Conservation (phyloP, 2,888 invertebrate genomes). For the Rhingia rostrata region DNA sequence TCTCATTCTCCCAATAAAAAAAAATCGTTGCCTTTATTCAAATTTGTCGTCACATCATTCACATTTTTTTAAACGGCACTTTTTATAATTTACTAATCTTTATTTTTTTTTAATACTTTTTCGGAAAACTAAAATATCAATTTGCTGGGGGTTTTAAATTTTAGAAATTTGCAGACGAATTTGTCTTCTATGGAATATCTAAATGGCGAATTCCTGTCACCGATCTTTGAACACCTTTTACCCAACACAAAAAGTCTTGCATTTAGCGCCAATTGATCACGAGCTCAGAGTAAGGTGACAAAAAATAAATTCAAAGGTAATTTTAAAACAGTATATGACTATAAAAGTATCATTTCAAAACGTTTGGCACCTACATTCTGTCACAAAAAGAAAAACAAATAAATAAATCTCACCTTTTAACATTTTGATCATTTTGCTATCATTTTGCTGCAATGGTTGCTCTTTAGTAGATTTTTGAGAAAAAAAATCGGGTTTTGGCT, state of each 20-base stretch:
- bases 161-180: slow-evolving; percentile 46
- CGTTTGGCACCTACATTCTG: slow-evolving; percentile 20
- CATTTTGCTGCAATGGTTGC: background rate
- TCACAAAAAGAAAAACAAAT: background rate
- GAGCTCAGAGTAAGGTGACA: background rate
- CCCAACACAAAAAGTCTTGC: slow-evolving; percentile 38
- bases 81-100: background rate
- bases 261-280: slow-evolving; percentile 9
- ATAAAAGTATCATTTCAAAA: background rate
- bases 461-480: background rate
- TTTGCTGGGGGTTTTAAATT: slow-evolving; percentile 9
- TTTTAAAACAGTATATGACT: background rate
- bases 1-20: too few species aligned
- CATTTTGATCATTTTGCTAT: slow-evolving; percentile 20
- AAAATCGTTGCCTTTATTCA: background rate
- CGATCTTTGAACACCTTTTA: slow-evolving; percentile 36
- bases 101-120: slow-evolving; percentile 13
- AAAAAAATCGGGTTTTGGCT: background rate
- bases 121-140: slow-evolving; percentile 6
- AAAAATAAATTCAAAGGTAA: slow-evolving; percentile 26
- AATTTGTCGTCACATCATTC: background rate
- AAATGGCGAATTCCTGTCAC: slow-evolving; percentile 42
- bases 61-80: background rate
- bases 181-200: slow-evolving; percentile 48
- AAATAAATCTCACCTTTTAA: slow-evolving; percentile 3